These are phyloP conservation scores for Lysandra coridon DNA, from an alignment of 2,888 invertebrate genomes.

Conservation along the genomic window DNA sequence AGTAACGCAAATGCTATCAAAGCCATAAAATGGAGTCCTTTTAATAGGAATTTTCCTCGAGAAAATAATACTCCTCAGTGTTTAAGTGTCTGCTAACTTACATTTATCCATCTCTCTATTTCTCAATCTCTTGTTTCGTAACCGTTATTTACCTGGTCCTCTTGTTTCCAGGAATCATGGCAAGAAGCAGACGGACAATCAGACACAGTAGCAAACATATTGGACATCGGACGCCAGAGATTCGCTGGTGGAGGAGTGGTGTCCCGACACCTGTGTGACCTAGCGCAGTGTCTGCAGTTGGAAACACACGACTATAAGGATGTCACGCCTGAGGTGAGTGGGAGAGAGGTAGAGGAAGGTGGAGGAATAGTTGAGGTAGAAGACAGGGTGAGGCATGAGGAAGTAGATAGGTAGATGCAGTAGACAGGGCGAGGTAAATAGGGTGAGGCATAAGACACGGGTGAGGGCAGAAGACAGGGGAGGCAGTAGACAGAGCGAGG, in stretches of 20 bases:
- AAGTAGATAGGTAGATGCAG: too few species aligned
- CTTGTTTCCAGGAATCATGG: conserved; percentile 77
- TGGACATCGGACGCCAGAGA: conserved; percentile 77
- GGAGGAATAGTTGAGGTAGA: neutral
- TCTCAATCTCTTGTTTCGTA: neutral
- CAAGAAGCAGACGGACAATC: conserved; percentile 79
- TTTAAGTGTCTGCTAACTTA: too few species aligned
- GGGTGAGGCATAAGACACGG: too few species aligned
- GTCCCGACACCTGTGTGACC: conserved; percentile 81
- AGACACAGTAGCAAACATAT: conserved; percentile 82
- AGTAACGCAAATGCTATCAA: too few species aligned
- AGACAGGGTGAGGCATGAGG: neutral
- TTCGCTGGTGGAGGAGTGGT: conserved; percentile 79
- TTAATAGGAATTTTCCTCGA: too few species aligned
- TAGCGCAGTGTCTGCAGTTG: conserved; percentile 84
- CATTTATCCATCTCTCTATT: neutral
- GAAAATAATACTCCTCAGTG: too few species aligned
- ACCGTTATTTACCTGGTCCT: neutral
- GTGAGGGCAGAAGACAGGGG: too few species aligned
- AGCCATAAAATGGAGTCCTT: too few species aligned
- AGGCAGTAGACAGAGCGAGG: too few species aligned
- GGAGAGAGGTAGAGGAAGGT: too few species aligned
- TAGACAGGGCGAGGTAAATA: too few species aligned
- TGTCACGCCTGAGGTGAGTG: conserved; percentile 75
- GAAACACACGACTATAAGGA: conserved; percentile 85